These are phyloP conservation scores for Neostethus bicornis DNA, from an alignment of 2,797 vertebrate species.

Conservation along the genomic window DNA sequence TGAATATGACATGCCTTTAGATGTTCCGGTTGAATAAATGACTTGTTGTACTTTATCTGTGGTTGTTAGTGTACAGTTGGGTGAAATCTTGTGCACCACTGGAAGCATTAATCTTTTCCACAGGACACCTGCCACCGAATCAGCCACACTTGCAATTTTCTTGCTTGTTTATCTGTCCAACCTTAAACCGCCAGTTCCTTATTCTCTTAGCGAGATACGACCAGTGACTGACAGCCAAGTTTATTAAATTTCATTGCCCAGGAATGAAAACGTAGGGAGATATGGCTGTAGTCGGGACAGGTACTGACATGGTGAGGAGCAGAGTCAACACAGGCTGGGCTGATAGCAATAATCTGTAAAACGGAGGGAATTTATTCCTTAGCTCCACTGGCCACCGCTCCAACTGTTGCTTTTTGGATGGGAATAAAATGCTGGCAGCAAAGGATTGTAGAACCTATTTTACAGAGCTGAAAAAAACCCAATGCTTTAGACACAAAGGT, in stretches of 20 bases:
- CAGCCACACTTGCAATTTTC: slow-evolving; percentile 39
- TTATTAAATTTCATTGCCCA: slow-evolving; percentile 67
- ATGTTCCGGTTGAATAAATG: neutral
- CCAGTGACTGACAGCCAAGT: slow-evolving; percentile 62
- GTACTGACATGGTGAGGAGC: slow-evolving; percentile 40
- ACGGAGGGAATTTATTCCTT: slow-evolving; percentile 57
- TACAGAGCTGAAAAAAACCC: slow-evolving; percentile 19
- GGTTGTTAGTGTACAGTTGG: slow-evolving; percentile 2
- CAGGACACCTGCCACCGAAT: slow-evolving; percentile 15
- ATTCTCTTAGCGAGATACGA: slow-evolving; percentile 54
- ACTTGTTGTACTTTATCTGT: neutral
- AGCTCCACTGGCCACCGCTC: slow-evolving; percentile 45
- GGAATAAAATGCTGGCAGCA: slow-evolving; percentile 45
- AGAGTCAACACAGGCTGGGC: slow-evolving; percentile 42
- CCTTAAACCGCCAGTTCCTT: slow-evolving; percentile 47
- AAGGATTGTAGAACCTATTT: slow-evolving; percentile 53
- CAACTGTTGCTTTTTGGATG: slow-evolving; percentile 55
- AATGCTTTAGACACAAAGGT: slow-evolving; percentile 32
- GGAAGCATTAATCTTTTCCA: slow-evolving; percentile 18
- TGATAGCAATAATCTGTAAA: slow-evolving; percentile 73
- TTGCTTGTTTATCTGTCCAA: slow-evolving; percentile 50
- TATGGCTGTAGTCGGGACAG: slow-evolving; percentile 67
- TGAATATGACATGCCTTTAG: neutral
- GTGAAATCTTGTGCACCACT: slow-evolving; percentile 1
- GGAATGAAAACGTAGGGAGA: slow-evolving; percentile 51